These are phyloP conservation scores for Tetragonula carbonaria DNA, from an alignment of 2,888 invertebrate species.

Conservation along the genomic window DNA sequence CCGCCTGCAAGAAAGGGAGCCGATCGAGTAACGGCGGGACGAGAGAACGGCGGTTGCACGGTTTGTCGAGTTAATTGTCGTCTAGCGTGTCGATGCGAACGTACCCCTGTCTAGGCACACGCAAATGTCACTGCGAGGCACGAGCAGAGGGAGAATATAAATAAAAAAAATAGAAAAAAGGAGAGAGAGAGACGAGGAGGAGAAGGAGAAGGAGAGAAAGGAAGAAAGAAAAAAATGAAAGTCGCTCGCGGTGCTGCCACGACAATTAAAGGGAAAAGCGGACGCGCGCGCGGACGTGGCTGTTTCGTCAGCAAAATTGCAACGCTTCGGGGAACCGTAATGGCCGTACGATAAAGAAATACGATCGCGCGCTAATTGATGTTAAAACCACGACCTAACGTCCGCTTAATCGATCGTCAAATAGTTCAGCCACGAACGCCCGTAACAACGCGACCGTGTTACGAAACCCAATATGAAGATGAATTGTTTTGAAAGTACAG, in stretches of 20 bases:
- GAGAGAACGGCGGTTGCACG: conserved; percentile 70
- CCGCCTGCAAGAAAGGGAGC: conserved; percentile 60
- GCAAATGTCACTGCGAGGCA: conserved; percentile 80
- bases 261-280: conserved; percentile 64
- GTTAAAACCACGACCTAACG: conserved; percentile 29
- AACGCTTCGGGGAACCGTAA: conserved; percentile 49
- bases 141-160: conserved; percentile 54
- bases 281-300: conserved; percentile 31
- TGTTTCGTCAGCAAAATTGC: conserved; percentile 57
- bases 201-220: conserved; percentile 15
- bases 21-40: conserved; percentile 46
- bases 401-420: conserved; percentile 30
- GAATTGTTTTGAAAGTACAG: neutral
- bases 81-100: conserved; percentile 80
- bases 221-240: conserved; percentile 46
- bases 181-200: conserved; percentile 29
- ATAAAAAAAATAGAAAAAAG: conserved; percentile 16
- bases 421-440: conserved; percentile 3
- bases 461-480: neutral
- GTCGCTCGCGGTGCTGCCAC: conserved; percentile 37
- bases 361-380: conserved; percentile 54
- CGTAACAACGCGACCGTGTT: neutral
- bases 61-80: conserved; percentile 82
- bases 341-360: conserved; percentile 45
- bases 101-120: conserved; percentile 74